Evolutionary conservation across 35 echinoderm and acorn worm species (phyloP), one percentile per base, ranked within the genome.

Genomic region (Patiria miniata): DNA sequence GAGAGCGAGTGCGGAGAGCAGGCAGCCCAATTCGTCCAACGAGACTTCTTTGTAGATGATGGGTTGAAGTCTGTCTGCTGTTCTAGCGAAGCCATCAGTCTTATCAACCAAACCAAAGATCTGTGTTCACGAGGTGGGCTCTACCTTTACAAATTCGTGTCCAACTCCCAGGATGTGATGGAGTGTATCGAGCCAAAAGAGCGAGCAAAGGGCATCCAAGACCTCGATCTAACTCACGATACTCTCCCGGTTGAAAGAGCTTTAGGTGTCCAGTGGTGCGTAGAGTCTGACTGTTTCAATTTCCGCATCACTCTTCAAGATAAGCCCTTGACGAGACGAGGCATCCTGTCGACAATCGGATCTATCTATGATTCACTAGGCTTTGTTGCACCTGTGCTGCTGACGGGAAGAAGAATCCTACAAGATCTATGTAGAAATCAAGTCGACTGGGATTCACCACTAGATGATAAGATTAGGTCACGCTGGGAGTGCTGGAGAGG

Each of bases 11-110:
- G 61, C 42, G 95, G 91, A 28, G 32, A 56, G 14, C 61, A 86
- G 18, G 87, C 83, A 50, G 86, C 82, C 21, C 55, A 92, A 21
- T 96, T 92, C 65, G 58, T 96, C 1, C 26, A 68, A 26, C 19
- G 79, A 9, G 52, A 90, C 40, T 97, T 97, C 57, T 97, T 93
- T 90, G 95, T 97, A 0, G 95, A 97, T 85, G 91, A 93, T 85
- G 91, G 91, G 0, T 30, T 90, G 4, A 87, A 79, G n/a, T 90
- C 91, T 36, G 79, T 88, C 30, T 28, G 83, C 14, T 85, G 80
- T 28, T 36, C 26, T 23, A 37, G 86, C 40, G 77, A 89, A 47
- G 86, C 91, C 32, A 93, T 89, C 51, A 28, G 89, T 2, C 81
- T 89, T 17, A 82, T 93, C 32, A 6, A 61, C 8, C 78, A 38